Conservation (phyloP, 2,888 invertebrate species). For the Bibio marci region DNA sequence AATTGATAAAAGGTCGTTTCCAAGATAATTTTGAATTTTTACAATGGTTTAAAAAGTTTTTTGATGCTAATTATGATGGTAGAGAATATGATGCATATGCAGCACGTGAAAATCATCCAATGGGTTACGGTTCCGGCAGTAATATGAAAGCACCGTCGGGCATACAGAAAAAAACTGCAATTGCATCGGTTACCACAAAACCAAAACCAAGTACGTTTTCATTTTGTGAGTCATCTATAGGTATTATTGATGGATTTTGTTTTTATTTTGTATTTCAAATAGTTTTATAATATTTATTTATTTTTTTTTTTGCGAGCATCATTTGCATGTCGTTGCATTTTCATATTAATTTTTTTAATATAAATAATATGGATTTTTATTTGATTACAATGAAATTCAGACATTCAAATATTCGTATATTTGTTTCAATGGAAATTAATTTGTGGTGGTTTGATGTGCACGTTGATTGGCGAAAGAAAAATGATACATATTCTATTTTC, state of each 20-base stretch:
- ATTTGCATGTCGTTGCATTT: no score
- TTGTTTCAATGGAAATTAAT: no score
- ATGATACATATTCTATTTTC: no score
- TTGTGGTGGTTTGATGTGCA: no score
- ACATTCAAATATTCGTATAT: no score
- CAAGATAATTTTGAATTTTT: conserved; percentile 99
- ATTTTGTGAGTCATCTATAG: neutral
- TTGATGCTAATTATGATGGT: conserved; percentile 96
- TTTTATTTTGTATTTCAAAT: conserved; percentile 7
- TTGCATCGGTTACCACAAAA: conserved; percentile 14
- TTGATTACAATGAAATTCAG: no score
- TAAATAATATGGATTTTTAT: no score
- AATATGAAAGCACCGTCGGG: conserved; percentile 3
- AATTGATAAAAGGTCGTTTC: conserved; percentile 91
- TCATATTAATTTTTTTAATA: no score
- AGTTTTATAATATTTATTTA: no score
- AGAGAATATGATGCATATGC: conserved; percentile 81
- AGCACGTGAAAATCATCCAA: conserved; percentile 68
- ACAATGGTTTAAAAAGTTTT: conserved; percentile 99
- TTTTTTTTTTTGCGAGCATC: no score
- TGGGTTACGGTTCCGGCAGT: conserved; percentile 51
- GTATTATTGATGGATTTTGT: conserved; percentile 8
- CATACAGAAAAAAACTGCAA: conserved; percentile 19
- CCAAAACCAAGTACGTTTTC: conserved; percentile 8
- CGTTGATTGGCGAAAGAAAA: no score